Evolutionary conservation across 2,888 invertebrate genomes (phyloP).

Genomic region (Drosophila anomalata): DNA sequence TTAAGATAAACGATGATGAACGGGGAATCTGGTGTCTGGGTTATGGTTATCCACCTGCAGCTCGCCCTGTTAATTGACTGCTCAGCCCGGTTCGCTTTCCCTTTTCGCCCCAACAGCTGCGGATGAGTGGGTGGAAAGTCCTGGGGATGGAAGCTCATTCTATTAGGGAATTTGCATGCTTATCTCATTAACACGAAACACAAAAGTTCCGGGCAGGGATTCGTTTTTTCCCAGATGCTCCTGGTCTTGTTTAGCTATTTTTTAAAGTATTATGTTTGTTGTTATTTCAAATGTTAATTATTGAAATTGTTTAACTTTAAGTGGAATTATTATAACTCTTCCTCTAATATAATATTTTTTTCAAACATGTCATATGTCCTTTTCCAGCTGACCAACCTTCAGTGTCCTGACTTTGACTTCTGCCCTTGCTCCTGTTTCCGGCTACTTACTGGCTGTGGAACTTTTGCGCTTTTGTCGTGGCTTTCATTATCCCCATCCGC

Average conservation of each 20-base stretch:
- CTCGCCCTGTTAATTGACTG: constrained; percentile 64
- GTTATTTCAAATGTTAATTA: not conserved
- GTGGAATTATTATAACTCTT: no score
- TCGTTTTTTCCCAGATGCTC: constrained; percentile 13
- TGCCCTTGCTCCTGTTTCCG: constrained; percentile 10
- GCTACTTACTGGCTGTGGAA: constrained; percentile 52
- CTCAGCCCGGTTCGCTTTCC: constrained; percentile 26
- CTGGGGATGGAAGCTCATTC: constrained; percentile 54
- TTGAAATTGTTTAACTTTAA: not conserved
- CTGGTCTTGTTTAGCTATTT: not conserved
- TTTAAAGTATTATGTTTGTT: not conserved
- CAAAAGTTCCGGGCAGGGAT: constrained; percentile 52
- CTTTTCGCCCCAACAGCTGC: constrained; percentile 1
- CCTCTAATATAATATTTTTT: not conserved
- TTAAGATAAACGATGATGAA: constrained; percentile 80
- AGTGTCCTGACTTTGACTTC: constrained; percentile 37
- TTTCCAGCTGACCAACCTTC: constrained; percentile 4
- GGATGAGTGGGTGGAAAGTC: not conserved
- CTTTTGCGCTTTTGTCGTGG: constrained; percentile 77
- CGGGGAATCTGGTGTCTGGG: constrained; percentile 48
- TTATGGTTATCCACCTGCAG: constrained; percentile 43
- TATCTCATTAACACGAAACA: constrained; percentile 73
- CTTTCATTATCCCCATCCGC: constrained; percentile 75
- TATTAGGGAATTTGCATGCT: constrained; percentile 76
- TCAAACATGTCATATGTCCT: not conserved